Percentiles rank a stretch among this genome's conserved stretches.
These are phyloP conservation scores for Enteromius treurensis DNA, from an alignment of 2,797 vertebrate genomes.

Conservation along the genomic window DNA sequence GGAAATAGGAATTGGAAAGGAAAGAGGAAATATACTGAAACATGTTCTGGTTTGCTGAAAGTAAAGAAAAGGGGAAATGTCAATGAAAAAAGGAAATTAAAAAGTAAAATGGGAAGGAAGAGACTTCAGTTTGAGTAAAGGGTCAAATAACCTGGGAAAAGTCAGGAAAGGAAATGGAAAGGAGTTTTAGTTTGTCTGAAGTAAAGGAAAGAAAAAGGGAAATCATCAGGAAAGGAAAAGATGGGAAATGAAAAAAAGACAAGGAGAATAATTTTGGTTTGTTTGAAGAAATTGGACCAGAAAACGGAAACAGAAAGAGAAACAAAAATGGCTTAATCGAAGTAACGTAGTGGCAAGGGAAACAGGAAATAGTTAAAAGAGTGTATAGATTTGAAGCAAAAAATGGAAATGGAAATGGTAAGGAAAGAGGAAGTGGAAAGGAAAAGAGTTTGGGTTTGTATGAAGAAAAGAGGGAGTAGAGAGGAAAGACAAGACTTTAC, in stretches of 20 bases:
- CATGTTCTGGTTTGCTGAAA: neutral
- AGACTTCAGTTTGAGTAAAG: neutral
- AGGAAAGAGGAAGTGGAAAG: neutral
- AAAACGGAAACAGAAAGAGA: neutral
- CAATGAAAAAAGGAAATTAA: neutral
- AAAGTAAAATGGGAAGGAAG: neutral
- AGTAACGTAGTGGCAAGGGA: neutral
- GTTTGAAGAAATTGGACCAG: neutral
- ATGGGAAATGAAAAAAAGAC: neutral
- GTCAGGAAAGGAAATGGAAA: neutral
- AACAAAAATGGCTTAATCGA: neutral
- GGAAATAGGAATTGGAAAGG: neutral
- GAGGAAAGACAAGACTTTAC: neutral
- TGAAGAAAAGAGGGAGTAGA: constrained; percentile 9
- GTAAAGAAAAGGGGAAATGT: neutral
- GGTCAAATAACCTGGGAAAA: neutral
- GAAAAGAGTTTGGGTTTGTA: constrained; percentile 3
- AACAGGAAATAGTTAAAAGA: neutral
- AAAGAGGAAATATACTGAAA: neutral
- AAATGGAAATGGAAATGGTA: neutral
- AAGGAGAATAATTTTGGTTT: neutral
- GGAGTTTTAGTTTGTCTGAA: neutral
- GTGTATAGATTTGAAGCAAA: neutral
- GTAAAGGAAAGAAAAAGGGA: constrained; percentile 2
- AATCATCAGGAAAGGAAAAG: neutral